A percentile compares a stretch with the other conserved stretches of the same genome.
These are phyloP conservation scores for Philopotamus ludificatus DNA, from an alignment of 1,140 invertebrate genomes.

Conservation along the genomic window DNA sequence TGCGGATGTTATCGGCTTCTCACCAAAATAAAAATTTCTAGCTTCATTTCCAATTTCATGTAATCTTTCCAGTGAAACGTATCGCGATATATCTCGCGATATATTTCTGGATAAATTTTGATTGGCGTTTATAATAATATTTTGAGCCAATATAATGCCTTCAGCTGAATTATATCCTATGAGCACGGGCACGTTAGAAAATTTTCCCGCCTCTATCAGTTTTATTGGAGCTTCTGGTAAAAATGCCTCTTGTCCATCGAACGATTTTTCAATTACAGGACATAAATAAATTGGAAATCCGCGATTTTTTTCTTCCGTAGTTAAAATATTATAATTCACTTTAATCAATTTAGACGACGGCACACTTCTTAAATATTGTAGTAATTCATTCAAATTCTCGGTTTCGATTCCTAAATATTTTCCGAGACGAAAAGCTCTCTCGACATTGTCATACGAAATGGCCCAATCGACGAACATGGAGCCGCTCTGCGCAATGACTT, in stretches of 20 bases:
- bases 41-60: conserved; percentile 50
- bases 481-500: conserved; percentile 62
- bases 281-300: conserved; percentile 50
- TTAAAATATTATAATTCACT: conserved; percentile 44
- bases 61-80: conserved; percentile 48
- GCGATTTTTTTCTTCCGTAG: conserved; percentile 45
- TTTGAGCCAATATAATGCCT: conserved; percentile 51
- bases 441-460: conserved; percentile 43
- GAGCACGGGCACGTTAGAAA: conserved; percentile 60
- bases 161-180: conserved; percentile 62
- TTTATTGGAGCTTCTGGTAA: conserved; percentile 48
- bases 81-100: conserved; percentile 45
- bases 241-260: conserved; percentile 46
- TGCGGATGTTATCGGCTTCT: conserved; percentile 44
- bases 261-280: conserved; percentile 53
- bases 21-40: conserved; percentile 53
- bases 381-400: conserved; percentile 47
- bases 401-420: conserved; percentile 51
- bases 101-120: no score
- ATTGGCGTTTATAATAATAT: conserved; percentile 45
- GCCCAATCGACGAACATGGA: conserved; percentile 50
- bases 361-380: conserved; percentile 52
- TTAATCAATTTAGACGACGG: conserved; percentile 48
- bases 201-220: conserved; percentile 47
- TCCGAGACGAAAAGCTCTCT: conserved; percentile 48